Evolutionary conservation across 2,888 invertebrate species (phyloP).

Genomic region (Bugulina stolonifera): DNA sequence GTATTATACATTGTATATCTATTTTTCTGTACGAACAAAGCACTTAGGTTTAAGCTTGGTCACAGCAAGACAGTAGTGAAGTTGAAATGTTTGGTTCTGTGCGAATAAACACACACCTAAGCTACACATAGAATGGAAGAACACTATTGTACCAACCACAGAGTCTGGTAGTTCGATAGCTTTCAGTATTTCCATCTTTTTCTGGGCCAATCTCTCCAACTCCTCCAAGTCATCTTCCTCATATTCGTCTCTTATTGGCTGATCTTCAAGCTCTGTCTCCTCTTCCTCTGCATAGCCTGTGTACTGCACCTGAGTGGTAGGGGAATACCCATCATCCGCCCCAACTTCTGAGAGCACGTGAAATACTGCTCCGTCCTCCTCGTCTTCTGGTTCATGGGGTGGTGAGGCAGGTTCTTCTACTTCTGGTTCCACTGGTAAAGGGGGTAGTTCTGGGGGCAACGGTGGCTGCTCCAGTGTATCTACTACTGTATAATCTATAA

Average conservation of each 20-base stretch:
- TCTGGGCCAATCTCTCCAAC: slow-evolving; percentile 14
- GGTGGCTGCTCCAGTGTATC: not conserved
- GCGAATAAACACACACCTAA: too few species aligned
- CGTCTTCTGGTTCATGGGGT: not conserved
- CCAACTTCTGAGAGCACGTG: not conserved
- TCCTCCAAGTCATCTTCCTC: slow-evolving; percentile 7
- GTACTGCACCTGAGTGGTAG: not conserved
- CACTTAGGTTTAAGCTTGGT: too few species aligned
- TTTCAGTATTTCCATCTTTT: slow-evolving; percentile 15
- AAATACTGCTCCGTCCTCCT: not conserved
- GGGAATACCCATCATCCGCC: not conserved
- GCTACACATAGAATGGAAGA: too few species aligned
- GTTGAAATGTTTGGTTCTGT: too few species aligned
- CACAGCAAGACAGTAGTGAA: too few species aligned
- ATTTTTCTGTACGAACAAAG: too few species aligned
- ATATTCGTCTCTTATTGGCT: not conserved
- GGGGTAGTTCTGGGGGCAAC: slow-evolving; percentile 10
- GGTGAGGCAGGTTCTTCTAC: not conserved
- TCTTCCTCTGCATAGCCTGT: not conserved
- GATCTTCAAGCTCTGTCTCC: not conserved
- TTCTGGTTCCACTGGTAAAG: not conserved
- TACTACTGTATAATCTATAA: too few species aligned
- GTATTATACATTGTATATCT: too few species aligned
- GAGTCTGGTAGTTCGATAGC: slow-evolving; percentile 24
- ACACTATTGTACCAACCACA: too few species aligned